Percentiles rank a stretch among this genome's conserved stretches.
Evolutionary conservation across 2,888 invertebrate species (phyloP).

Genomic region (Aleiodes leptofemur): DNA sequence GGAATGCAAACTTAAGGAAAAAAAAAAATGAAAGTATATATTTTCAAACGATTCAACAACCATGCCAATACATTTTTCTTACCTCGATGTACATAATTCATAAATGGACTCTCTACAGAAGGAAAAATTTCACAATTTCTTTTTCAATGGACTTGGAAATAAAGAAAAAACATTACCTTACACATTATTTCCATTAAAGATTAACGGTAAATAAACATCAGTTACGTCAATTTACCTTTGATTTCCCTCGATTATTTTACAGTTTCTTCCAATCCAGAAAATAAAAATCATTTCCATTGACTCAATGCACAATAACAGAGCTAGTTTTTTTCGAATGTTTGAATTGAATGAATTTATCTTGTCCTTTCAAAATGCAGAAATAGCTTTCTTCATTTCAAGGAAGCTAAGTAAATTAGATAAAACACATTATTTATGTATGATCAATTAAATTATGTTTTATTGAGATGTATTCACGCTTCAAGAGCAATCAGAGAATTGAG

Average conservation of each 20-base stretch:
- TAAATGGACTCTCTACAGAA: background rate
- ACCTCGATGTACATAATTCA: slow-evolving; percentile 15
- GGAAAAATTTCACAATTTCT: slow-evolving; percentile 23
- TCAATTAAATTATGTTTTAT: too few relatives aligned
- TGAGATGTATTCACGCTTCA: too few relatives aligned
- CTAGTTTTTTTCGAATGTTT: too few relatives aligned
- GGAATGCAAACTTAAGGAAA: slow-evolving; percentile 44
- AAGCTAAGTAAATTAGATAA: too few relatives aligned
- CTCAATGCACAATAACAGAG: too few relatives aligned
- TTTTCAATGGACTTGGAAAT: background rate
- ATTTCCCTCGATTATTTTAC: background rate
- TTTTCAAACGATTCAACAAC: background rate
- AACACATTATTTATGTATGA: too few relatives aligned
- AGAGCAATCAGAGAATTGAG: too few relatives aligned
- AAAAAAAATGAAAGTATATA: slow-evolving; percentile 46
- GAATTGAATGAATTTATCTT: too few relatives aligned
- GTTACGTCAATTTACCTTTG: slow-evolving; percentile 17
- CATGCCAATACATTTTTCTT: slow-evolving; percentile 14
- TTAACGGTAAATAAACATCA: slow-evolving; percentile 36
- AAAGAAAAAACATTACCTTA: slow-evolving; percentile 1
- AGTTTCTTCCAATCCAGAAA: too few relatives aligned
- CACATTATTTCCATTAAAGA: slow-evolving; percentile 41
- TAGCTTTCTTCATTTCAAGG: too few relatives aligned
- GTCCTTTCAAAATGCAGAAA: too few relatives aligned
- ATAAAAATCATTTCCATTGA: too few relatives aligned